Evolutionary conservation across 2,797 vertebrate genomes (phyloP).

Genomic region (Lates japonicus): DNA sequence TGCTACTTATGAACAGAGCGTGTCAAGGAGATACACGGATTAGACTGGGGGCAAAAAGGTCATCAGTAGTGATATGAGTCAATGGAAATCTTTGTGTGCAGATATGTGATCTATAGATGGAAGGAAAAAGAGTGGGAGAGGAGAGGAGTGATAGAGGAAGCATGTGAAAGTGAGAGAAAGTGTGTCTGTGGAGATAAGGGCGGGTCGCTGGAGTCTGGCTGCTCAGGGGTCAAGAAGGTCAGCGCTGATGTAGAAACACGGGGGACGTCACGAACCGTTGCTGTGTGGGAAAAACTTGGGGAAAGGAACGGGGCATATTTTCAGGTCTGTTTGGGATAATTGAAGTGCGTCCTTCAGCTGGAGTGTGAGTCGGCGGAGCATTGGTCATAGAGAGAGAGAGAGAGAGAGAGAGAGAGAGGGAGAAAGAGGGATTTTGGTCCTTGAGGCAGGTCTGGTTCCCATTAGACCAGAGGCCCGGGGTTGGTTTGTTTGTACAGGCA

Average conservation of each 20-base stretch:
- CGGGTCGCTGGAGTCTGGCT: slow-evolving; percentile 67
- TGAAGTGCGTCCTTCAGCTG: slow-evolving; percentile 86
- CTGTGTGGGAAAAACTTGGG: slow-evolving; percentile 77
- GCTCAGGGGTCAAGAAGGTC: slow-evolving; percentile 74
- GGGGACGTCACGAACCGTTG: slow-evolving; percentile 58
- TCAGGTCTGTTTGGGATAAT: slow-evolving; percentile 89
- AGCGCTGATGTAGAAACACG: slow-evolving; percentile 60
- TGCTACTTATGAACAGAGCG: background rate
- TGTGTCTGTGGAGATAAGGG: slow-evolving; percentile 69
- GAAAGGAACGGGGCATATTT: slow-evolving; percentile 76
- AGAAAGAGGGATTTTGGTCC: slow-evolving; percentile 69
- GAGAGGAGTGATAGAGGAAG: slow-evolving; percentile 59
- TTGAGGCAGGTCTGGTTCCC: slow-evolving; percentile 86
- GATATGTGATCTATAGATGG: slow-evolving; percentile 5
- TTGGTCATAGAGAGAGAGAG: slow-evolving; percentile 52
- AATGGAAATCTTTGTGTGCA: slow-evolving; percentile 31
- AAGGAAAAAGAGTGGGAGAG: slow-evolving; percentile 3
- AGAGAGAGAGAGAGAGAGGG: slow-evolving; percentile 36
- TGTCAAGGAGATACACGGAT: background rate
- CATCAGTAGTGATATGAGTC: background rate
- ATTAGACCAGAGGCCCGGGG: slow-evolving; percentile 85
- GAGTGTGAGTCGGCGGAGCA: slow-evolving; percentile 64
- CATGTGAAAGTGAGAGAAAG: slow-evolving; percentile 64
- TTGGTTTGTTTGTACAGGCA: slow-evolving; percentile 86
- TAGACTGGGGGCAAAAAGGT: background rate